These are phyloP conservation scores for Stichodactyla helianthus DNA, from an alignment of 64 coral and sea anemone species.

Conservation along the genomic window DNA sequence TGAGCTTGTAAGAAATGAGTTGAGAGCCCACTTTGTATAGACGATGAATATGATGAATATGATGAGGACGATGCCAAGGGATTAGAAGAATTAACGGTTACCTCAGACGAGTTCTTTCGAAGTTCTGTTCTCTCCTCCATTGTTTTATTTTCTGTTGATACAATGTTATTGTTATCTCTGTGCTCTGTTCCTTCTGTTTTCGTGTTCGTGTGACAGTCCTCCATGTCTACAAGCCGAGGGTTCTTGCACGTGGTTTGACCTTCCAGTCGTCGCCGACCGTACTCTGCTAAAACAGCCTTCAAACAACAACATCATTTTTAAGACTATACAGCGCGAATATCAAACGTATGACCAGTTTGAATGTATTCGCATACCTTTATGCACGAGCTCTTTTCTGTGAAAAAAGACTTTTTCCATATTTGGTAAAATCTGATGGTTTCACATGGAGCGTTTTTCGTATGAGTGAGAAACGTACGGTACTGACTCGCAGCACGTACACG, in stretches of 20 bases:
- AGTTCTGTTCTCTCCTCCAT: background rate
- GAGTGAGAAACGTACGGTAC: too few relatives aligned
- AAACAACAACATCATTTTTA: background rate
- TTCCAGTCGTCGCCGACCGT: constrained; percentile 75
- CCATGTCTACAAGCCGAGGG: constrained; percentile 92
- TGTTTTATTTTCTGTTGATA: background rate
- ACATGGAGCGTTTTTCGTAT: too few relatives aligned
- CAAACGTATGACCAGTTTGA: too few relatives aligned
- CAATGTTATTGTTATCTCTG: background rate
- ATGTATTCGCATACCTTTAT: too few relatives aligned
- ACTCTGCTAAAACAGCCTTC: constrained; percentile 87
- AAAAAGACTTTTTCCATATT: too few relatives aligned
- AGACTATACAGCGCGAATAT: background rate
- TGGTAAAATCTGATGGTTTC: too few relatives aligned
- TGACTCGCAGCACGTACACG: too few relatives aligned
- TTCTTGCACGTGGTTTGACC: constrained; percentile 57
- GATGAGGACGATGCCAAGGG: background rate
- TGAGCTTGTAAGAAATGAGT: background rate
- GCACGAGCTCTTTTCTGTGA: too few relatives aligned
- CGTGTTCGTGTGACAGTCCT: constrained; percentile 21
- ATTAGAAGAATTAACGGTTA: background rate
- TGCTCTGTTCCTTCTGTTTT: background rate
- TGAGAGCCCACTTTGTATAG: background rate
- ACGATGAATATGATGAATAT: background rate
- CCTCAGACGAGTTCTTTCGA: background rate